A percentile compares a stretch with the other conserved stretches of the same genome.
phyloP scores from a whole-genome alignment of 2,888 invertebrate species.

The Chymomyza fuscimana region DNA sequence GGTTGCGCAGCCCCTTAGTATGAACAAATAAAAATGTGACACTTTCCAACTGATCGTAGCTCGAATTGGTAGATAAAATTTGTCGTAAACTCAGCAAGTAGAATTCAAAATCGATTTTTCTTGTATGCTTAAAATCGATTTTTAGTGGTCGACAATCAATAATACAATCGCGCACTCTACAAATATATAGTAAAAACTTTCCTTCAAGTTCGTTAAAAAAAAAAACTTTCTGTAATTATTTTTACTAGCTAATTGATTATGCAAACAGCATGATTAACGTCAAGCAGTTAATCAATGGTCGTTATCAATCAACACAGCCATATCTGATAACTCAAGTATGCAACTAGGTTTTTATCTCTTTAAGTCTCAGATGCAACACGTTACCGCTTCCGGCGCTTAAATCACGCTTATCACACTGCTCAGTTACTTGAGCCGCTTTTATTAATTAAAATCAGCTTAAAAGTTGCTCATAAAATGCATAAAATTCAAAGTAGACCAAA shows the following conservation, averaged over 20 bases:
- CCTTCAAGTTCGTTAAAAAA: not conserved
- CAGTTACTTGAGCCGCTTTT: conserved; percentile 40
- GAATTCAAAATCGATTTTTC: too few relatives aligned
- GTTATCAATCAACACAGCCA: not conserved
- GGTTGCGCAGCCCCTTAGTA: too few relatives aligned
- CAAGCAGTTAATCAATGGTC: not conserved
- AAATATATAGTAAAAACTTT: not conserved
- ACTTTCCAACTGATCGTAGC: too few relatives aligned
- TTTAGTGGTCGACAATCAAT: too few relatives aligned
- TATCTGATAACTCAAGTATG: not conserved
- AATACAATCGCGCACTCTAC: not conserved
- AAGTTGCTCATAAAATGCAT: conserved; percentile 61
- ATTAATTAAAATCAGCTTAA: conserved; percentile 62
- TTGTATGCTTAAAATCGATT: too few relatives aligned
- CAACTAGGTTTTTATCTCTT: not conserved
- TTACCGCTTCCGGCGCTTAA: not conserved
- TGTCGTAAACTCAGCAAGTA: too few relatives aligned
- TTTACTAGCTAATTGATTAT: not conserved
- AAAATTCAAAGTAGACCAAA: conserved; percentile 22
- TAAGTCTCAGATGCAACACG: not conserved
- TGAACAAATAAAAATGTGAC: too few relatives aligned
- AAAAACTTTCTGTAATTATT: not conserved
- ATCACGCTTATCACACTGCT: conserved; percentile 43
- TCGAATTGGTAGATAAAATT: too few relatives aligned
- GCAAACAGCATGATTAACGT: not conserved